A percentile compares a stretch with the other conserved stretches of the same genome.
Conservation (phyloP, 2,797 vertebrate genomes). For the Spea hammondii region DNA sequence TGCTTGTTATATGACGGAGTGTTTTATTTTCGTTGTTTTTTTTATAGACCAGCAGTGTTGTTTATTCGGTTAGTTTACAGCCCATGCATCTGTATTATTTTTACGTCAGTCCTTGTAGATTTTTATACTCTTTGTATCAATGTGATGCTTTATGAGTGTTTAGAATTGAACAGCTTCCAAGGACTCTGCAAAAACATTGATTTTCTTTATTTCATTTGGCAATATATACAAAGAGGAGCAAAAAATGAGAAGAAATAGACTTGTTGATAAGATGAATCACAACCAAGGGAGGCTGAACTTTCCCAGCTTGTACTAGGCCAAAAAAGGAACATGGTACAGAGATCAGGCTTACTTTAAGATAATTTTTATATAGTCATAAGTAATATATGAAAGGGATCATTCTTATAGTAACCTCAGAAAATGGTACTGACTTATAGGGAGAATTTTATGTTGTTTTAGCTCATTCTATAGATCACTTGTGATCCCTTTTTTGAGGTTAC, state of each 20-base stretch:
- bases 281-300: slow-evolving; percentile 7
- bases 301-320: slow-evolving; percentile 15
- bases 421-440: no score
- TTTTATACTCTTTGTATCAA: slow-evolving; percentile 24
- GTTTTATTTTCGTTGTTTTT: no score
- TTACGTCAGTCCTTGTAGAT: slow-evolving; percentile 18
- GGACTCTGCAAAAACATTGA: slow-evolving; percentile 11
- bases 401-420: no score
- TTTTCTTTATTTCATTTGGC: slow-evolving; percentile 23
- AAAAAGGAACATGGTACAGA: slow-evolving; percentile 17
- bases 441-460: no score
- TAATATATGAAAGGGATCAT: no score
- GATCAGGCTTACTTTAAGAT: background rate
- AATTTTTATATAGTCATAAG: no score
- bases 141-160: slow-evolving; percentile 15
- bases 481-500: no score
- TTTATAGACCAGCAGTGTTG: background rate
- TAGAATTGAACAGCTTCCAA: slow-evolving; percentile 26
- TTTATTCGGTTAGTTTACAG: background rate
- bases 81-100: background rate
- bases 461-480: no score
- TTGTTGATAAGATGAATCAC: slow-evolving; percentile 34
- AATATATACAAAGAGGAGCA: slow-evolving; percentile 30
- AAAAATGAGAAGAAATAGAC: slow-evolving; percentile 22
- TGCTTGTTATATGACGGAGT: no score